Percentiles rank a stretch among this genome's conserved stretches.
These are phyloP conservation scores for Chlorops oryzae DNA, from an alignment of 1,140 invertebrate species.

Conservation along the genomic window DNA sequence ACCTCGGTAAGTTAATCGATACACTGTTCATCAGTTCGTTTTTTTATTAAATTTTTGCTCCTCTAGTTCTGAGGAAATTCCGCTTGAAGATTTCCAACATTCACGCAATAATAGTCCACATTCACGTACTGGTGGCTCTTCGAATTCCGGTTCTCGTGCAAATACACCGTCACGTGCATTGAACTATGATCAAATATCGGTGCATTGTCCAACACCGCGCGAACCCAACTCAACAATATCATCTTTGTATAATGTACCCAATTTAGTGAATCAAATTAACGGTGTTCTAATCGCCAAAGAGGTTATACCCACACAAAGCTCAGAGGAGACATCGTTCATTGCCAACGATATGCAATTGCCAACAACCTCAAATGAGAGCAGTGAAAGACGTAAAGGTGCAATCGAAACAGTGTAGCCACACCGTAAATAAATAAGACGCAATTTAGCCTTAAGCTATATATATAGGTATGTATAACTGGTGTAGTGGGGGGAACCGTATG, in stretches of 20 bases:
- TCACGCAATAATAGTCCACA: slow-evolving; percentile 44
- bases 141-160: slow-evolving; percentile 37
- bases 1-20: slow-evolving; percentile 50
- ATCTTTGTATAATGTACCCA: no score
- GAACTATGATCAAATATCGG: slow-evolving; percentile 47
- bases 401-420: slow-evolving; percentile 65
- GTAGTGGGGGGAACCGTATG: no score
- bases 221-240: slow-evolving; percentile 32
- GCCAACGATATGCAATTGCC: slow-evolving; percentile 44
- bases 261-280: slow-evolving; percentile 24
- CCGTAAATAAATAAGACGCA: no score
- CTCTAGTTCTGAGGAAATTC: slow-evolving; percentile 72
- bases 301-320: slow-evolving; percentile 43
- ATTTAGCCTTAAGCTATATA: no score
- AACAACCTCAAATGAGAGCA: slow-evolving; percentile 25
- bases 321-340: slow-evolving; percentile 70
- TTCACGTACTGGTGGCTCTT: slow-evolving; percentile 19
- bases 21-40: neutral
- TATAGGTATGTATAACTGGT: no score
- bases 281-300: slow-evolving; percentile 28
- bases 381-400: slow-evolving; percentile 53
- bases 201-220: slow-evolving; percentile 45
- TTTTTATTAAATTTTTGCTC: neutral
- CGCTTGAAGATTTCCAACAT: slow-evolving; percentile 67
- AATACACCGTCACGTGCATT: slow-evolving; percentile 39